Evolutionary conservation across 2,888 invertebrate genomes (phyloP).

Genomic region (Acanthosoma haemorrhoidale): DNA sequence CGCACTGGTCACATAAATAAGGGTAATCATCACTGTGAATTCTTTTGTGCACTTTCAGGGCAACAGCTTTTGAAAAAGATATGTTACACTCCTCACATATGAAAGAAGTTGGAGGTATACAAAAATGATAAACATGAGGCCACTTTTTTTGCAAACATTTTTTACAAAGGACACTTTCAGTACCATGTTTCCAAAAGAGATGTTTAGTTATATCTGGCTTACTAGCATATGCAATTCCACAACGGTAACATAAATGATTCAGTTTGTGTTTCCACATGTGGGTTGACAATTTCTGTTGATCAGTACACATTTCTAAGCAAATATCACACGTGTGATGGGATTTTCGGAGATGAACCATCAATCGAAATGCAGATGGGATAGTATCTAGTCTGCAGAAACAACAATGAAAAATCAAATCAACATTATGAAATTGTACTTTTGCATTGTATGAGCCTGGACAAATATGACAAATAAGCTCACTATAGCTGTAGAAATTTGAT

Average conservation of each 20-base stretch:
- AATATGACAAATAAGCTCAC: constrained; percentile 78
- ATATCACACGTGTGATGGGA: constrained; percentile 82
- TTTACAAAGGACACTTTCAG: constrained; percentile 79
- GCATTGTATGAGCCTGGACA: constrained; percentile 71
- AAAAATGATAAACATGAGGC: constrained; percentile 89
- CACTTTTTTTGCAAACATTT: constrained; percentile 83
- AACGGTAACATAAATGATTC: constrained; percentile 79
- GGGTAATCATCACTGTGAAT: constrained; percentile 67
- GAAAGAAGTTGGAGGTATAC: constrained; percentile 72
- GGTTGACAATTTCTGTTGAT: constrained; percentile 72
- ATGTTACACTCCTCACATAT: constrained; percentile 74
- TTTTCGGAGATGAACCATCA: constrained; percentile 82
- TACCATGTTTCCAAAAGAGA: constrained; percentile 88
- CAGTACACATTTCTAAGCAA: constrained; percentile 73
- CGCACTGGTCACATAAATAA: constrained; percentile 68
- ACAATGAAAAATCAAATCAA: constrained; percentile 71
- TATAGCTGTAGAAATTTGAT: constrained; percentile 78
- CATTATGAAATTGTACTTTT: constrained; percentile 51
- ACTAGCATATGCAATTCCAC: constrained; percentile 81
- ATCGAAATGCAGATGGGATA: constrained; percentile 77
- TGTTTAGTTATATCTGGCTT: constrained; percentile 84
- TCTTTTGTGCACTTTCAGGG: constrained; percentile 77
- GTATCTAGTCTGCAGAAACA: constrained; percentile 71
- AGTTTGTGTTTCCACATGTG: constrained; percentile 89
- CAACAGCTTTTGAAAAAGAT: constrained; percentile 68